Evolutionary conservation across 30 jellyfish, hydroid and myxozoan genomes (phyloP).

Genomic region (Cassiopea andromeda): DNA sequence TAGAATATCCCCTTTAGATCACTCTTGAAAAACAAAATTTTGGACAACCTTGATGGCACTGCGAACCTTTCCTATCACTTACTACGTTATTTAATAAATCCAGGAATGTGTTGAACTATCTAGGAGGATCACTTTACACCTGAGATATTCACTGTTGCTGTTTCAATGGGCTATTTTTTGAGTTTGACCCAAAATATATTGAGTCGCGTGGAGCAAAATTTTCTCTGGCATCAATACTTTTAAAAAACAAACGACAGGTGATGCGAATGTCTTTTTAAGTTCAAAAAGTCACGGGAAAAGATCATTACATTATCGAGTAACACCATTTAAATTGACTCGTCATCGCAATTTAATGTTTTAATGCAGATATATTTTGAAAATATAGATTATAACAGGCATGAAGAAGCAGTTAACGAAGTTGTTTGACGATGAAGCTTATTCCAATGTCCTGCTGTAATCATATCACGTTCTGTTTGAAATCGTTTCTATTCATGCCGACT

Average conservation of each 20-base stretch:
- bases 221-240: neutral
- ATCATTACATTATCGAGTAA: neutral
- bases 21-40: too few species aligned
- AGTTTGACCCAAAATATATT: too few species aligned
- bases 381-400: neutral
- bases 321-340: neutral
- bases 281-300: neutral
- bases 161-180: too few species aligned
- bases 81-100: too few species aligned
- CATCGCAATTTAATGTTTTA: neutral
- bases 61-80: too few species aligned
- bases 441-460: neutral
- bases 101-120: too few species aligned
- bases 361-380: neutral
- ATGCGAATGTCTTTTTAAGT: neutral
- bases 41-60: too few species aligned
- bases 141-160: too few species aligned
- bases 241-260: neutral
- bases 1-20: too few species aligned
- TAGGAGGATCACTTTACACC: too few species aligned
- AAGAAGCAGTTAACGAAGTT: neutral
- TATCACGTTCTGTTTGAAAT: neutral
- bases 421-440: neutral
- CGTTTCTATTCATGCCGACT: neutral
- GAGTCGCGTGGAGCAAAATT: neutral